Percentiles rank a stretch among this genome's conserved stretches.
phyloP scores from a whole-genome alignment of 2,888 invertebrate genomes.

The Serripes groenlandicus region DNA sequence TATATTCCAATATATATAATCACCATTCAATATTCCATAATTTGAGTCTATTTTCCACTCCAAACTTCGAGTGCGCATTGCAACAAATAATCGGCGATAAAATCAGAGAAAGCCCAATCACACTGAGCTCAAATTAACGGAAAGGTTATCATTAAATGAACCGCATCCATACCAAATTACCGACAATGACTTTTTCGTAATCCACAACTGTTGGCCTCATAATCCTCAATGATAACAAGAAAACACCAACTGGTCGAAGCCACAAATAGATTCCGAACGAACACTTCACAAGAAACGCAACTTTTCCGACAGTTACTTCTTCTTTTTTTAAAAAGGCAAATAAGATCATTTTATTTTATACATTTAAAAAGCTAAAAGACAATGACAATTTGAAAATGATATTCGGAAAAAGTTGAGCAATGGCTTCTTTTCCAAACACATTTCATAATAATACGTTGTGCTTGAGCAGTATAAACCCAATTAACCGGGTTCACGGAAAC shows the following conservation, averaged over 20 bases:
- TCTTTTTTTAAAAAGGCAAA: no score
- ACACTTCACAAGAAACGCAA: not conserved
- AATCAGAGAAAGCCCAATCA: not conserved
- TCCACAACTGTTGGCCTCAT: constrained; percentile 19
- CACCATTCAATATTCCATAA: no score
- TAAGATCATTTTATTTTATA: no score
- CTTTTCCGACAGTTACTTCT: no score
- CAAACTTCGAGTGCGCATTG: not conserved
- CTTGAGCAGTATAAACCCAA: no score
- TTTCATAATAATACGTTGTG: no score
- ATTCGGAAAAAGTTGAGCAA: no score
- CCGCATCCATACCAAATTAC: not conserved
- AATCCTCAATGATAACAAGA: not conserved
- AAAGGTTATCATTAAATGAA: constrained; percentile 10
- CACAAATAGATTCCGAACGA: not conserved
- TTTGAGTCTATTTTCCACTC: not conserved
- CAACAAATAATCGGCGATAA: not conserved
- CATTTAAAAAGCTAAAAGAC: no score
- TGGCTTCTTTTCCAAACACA: no score
- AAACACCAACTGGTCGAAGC: not conserved
- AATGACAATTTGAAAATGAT: no score
- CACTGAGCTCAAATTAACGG: not conserved
- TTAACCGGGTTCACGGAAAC: no score
- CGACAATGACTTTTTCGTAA: constrained; percentile 11
- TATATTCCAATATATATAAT: no score